Evolutionary conservation across 2,797 vertebrate species (phyloP), one percentile per base, ranked within the genome.

Genomic region (Gallinago solitaria): DNA sequence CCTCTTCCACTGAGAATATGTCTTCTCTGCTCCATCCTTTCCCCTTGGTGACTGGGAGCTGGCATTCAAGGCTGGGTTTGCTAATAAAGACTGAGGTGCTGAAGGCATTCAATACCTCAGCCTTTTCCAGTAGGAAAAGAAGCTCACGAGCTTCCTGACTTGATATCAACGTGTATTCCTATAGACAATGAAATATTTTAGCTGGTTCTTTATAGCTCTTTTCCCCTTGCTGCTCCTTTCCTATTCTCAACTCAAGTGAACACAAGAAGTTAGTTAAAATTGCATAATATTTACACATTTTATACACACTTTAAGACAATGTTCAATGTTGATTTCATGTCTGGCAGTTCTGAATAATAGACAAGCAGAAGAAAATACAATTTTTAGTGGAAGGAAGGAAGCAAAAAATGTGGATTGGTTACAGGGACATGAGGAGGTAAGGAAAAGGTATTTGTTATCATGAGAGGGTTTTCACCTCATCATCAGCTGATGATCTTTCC

Each of bases 1-100:
- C 21, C 9, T 70, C 41, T 47, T 75, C 30, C 5, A 24, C 7
- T 28, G 8, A n/a, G 39, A 11, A 12, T 39, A 11, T 0, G 0
- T 43, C 27, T 57, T 80, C 13, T 30, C 53, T 65, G 32, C 35
- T 76, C 20, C 16, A 23, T 48, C 23, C 17, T 60, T 77, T 39
- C 2, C 16, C 12, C 9, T 11, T 43, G 6, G 25, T 70, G n/a
- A 30, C 41, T 61, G 17, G 39, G 20, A 65, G 15, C 23, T 65
- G 47, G 24, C 11, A 45, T 71, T 45, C 59, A 60, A 32, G 24
- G 28, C 16, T 59, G 14, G 12, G 45, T 19, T 45, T 64, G 32
- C 35, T 43, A 27, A 8, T 43, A 56, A 69, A 56, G 33, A 32
- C 16, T 80, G 51, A 76, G 11, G 5, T 70, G 45, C 59, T 23